Percentiles rank a stretch among this genome's conserved stretches.
Evolutionary conservation across 2,888 invertebrate species (phyloP).

Genomic region (Drosophila fulvimacula): DNA sequence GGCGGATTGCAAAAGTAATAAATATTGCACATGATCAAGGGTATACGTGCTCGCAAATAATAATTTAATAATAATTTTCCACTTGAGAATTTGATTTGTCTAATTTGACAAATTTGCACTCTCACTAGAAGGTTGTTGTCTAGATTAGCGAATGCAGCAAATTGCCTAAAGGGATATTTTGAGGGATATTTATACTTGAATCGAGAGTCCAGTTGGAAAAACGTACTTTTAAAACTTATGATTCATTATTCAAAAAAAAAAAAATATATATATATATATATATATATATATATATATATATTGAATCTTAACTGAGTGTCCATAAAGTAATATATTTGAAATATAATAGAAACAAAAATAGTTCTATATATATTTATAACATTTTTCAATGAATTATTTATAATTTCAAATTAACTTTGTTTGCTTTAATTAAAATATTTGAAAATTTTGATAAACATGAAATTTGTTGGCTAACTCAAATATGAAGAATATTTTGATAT

Average conservation of each 20-base stretch:
- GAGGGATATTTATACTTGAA: background rate
- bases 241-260: no score
- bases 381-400: background rate
- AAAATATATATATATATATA: background rate
- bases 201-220: background rate
- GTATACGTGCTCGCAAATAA: background rate
- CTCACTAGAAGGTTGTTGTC: conserved; percentile 8
- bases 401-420: background rate
- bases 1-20: background rate
- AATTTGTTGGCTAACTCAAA: background rate
- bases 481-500: conserved; percentile 5
- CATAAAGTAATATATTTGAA: background rate
- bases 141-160: background rate
- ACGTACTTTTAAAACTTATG: background rate
- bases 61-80: background rate
- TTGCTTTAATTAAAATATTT: conserved; percentile 7
- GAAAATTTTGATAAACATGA: conserved; percentile 1
- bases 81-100: background rate
- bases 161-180: conserved; percentile 8
- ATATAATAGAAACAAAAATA: background rate
- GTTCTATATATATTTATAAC: background rate
- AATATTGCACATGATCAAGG: background rate
- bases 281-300: background rate
- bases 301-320: background rate
- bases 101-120: background rate